Evolutionary conservation across 1,140 invertebrate species (phyloP), one percentile per base, ranked within the genome.

Genomic region (Ctenoplectra terminalis): DNA sequence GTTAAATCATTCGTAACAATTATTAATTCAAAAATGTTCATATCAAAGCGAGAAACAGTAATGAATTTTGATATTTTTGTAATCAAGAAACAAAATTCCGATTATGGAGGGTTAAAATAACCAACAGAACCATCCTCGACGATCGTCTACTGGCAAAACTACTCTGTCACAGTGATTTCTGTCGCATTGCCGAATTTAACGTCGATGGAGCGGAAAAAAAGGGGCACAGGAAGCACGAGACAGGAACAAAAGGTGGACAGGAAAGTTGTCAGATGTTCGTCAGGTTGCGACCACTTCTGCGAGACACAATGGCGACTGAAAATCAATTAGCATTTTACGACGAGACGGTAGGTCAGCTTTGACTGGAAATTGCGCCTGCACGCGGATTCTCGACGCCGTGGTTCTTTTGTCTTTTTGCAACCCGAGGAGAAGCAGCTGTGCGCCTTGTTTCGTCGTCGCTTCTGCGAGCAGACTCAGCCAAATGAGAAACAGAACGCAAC

Each of bases 321-420:
- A 76, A 63, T 72, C 71, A 82, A 85, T 82, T 85, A 85, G 67
- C 67, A 85, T 85, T 82, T 85, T 76, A 82, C 73, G 72, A 82
- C 46, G 46, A 29, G 54, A 15, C 40, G 46, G 66, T 46, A 13
- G n/a, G 40, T 5, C 56, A 29, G 71, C 71, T 46, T 26, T 43
- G 60, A 2, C 6, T 46, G 66, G 37, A 48, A 84, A 76, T 71
- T 43, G 34, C 72, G 40, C n/a, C n/a, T n/a, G n/a, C n/a, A n/a
- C n/a, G n/a, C 58, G 81, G 70, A 78, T 76, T 84, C 69, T 54
- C 69, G 29, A n/a, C 23, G 20, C 11, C 34, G 15, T 0, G 52
- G 37, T 23, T 17, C 13, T 37, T 69, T 81, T 50, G 54, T 63
- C 63, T 82, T 56, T n/a, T 48, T 66, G 56, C n/a, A 26, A 46